Evolutionary conservation across 2,888 invertebrate species (phyloP).

Genomic region (Crossocerus cetratus): DNA sequence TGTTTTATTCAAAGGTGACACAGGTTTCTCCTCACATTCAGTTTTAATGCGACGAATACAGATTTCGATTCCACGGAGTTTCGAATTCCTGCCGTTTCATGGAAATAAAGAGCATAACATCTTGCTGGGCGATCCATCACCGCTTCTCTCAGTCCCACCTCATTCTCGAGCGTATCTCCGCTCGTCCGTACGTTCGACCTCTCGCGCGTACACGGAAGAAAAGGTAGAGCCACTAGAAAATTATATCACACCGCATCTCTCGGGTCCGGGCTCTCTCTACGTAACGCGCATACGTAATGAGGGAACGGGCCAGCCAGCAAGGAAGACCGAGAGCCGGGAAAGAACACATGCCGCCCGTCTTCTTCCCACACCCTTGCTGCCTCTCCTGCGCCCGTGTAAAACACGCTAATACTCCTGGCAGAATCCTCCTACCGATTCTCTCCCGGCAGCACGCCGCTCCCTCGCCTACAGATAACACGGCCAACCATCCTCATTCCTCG

Average conservation of each 20-base stretch:
- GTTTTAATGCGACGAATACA: too few relatives aligned
- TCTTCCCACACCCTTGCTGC: constrained; percentile 17
- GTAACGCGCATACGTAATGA: constrained; percentile 71
- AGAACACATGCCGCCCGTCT: constrained; percentile 51
- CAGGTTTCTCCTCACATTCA: too few relatives aligned
- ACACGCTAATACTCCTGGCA: constrained; percentile 12
- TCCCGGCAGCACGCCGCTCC: constrained; percentile 12
- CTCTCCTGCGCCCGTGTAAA: constrained; percentile 2
- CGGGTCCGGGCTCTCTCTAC: constrained; percentile 56
- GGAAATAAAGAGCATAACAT: too few relatives aligned
- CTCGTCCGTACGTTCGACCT: too few relatives aligned
- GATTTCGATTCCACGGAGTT: too few relatives aligned
- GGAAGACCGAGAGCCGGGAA: constrained; percentile 53
- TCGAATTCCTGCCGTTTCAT: too few relatives aligned
- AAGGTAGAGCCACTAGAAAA: constrained; percentile 62
- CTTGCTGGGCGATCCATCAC: too few relatives aligned
- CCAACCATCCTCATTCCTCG: background rate
- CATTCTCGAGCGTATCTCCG: too few relatives aligned
- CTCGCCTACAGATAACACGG: constrained; percentile 20
- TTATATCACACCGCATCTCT: constrained; percentile 69
- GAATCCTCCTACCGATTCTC: background rate
- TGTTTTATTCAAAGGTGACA: too few relatives aligned
- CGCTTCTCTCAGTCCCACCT: too few relatives aligned
- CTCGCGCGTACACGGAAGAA: constrained; percentile 42
- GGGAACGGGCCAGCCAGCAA: constrained; percentile 57